phyloP scores from a whole-genome alignment of 2,797 vertebrate genomes.

The Odontamblyopus rebecca region DNA sequence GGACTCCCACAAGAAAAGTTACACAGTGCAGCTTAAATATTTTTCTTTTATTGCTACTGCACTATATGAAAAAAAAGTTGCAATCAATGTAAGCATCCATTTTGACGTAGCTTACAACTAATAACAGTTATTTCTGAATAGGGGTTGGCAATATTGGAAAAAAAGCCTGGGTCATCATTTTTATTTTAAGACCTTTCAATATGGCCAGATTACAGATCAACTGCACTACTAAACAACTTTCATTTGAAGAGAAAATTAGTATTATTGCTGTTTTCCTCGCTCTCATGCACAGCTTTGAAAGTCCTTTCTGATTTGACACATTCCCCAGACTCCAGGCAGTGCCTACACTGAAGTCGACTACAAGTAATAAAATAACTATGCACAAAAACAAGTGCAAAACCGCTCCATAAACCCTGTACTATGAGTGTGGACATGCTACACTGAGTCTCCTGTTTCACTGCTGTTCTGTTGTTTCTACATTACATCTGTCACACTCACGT shows the following conservation, averaged over 20 bases:
- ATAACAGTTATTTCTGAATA: no score
- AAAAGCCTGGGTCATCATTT: no score
- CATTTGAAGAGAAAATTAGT: neutral
- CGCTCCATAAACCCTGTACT: neutral
- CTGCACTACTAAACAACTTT: no score
- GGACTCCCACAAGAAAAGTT: no score
- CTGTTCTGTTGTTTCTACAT: neutral
- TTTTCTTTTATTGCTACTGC: no score
- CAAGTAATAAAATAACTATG: neutral
- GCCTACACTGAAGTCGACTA: neutral
- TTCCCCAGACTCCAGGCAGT: neutral
- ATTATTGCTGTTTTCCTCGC: neutral
- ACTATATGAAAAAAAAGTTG: neutral
- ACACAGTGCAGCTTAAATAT: no score
- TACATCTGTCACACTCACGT: neutral
- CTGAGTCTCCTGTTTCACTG: neutral
- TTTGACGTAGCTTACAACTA: no score
- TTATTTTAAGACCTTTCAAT: no score
- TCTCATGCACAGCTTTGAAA: neutral
- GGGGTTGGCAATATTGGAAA: no score
- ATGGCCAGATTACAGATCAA: no score
- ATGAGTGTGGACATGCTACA: neutral
- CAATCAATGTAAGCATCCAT: neutral
- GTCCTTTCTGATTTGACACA: neutral
- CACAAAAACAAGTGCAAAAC: neutral